Percentiles rank a stretch among this genome's conserved stretches.
These are phyloP conservation scores for Rousettus leschenaultii DNA, from an alignment of 2,113 vertebrate species.

Conservation along the genomic window DNA sequence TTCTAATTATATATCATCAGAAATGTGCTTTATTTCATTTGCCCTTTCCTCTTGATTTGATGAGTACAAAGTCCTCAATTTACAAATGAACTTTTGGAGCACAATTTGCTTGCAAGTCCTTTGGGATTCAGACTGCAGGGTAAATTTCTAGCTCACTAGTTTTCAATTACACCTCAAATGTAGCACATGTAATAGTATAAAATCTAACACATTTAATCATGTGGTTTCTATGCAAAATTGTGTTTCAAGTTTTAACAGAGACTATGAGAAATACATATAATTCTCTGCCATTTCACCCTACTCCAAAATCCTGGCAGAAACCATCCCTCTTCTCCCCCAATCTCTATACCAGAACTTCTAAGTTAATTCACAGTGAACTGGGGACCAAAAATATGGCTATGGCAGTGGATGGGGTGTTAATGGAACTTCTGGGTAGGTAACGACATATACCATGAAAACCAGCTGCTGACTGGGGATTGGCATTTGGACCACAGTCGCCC, in stretches of 20 bases:
- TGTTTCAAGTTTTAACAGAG: neutral
- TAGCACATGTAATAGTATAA: neutral
- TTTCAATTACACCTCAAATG: neutral
- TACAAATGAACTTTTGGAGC: slow-evolving; percentile 18
- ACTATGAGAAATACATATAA: neutral
- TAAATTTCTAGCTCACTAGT: neutral
- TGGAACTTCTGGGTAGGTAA: neutral
- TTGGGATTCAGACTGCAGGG: neutral
- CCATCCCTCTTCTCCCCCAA: neutral
- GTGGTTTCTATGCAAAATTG: neutral
- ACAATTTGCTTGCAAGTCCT: neutral
- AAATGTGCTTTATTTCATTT: slow-evolving; percentile 37
- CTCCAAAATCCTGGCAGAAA: neutral
- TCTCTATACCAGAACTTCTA: neutral
- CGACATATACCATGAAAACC: neutral
- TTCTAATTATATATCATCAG: slow-evolving; percentile 17
- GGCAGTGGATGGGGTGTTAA: neutral
- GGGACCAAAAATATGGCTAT: neutral
- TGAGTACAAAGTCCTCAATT: slow-evolving; percentile 19
- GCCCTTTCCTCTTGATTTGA: slow-evolving; percentile 32
- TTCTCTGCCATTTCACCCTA: neutral
- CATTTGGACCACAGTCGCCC: neutral
- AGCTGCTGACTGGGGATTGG: neutral
- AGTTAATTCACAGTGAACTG: neutral
- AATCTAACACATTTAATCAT: neutral